A percentile compares a stretch with the other conserved stretches of the same genome.
Evolutionary conservation across 2,113 vertebrate genomes (phyloP).

Genomic region (Genyomyrus donnyi): DNA sequence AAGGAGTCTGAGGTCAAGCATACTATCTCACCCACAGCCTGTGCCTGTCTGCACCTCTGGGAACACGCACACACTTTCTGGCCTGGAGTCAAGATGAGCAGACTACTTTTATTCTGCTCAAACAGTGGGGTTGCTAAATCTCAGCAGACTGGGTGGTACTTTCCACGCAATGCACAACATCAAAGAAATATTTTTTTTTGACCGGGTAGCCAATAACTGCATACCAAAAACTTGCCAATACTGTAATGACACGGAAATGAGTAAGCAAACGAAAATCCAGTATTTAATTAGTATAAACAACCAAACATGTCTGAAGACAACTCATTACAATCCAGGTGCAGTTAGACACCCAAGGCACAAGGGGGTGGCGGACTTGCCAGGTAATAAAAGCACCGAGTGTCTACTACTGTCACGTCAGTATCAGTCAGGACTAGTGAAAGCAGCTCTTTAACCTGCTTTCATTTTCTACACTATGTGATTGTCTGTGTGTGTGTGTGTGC

Average conservation of each 20-base stretch:
- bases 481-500: conserved; percentile 25
- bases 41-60: conserved; percentile 28
- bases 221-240: background rate
- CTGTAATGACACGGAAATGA: background rate
- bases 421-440: conserved; percentile 62
- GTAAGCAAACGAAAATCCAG: background rate
- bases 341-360: conserved; percentile 25
- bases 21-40: conserved; percentile 31
- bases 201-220: background rate
- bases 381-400: background rate
- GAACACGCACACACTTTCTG: conserved; percentile 34
- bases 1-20: conserved; percentile 26
- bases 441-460: conserved; percentile 47
- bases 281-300: background rate
- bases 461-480: background rate
- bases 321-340: background rate
- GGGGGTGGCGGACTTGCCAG: conserved; percentile 29
- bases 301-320: background rate
- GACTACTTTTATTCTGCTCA: conserved; percentile 26
- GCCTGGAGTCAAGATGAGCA: conserved; percentile 38
- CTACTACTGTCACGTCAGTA: conserved; percentile 45
- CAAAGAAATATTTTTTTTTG: background rate
- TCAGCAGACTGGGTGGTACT: background rate
- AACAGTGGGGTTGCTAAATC: conserved; percentile 34
- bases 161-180: background rate